A percentile compares a stretch with the other conserved stretches of the same genome.
Evolutionary conservation across 2,888 invertebrate genomes (phyloP).

Genomic region (Microplitis manilae): DNA sequence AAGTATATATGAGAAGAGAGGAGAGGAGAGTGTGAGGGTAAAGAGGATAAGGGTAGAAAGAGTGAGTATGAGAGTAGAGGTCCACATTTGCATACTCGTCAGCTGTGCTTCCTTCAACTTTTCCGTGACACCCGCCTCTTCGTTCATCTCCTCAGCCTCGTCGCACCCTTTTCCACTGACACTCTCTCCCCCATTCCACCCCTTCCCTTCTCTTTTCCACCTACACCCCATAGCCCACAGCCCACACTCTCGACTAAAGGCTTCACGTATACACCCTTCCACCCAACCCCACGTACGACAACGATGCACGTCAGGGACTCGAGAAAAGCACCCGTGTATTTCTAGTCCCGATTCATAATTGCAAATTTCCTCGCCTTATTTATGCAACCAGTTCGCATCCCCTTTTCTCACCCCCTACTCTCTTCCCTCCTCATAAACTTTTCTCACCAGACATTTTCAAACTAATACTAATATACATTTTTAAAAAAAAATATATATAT

Average conservation of each 20-base stretch:
- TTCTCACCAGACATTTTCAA: conserved; percentile 12
- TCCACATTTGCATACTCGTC: conserved; percentile 65
- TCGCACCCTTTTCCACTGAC: conserved; percentile 34
- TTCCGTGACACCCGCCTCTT: conserved; percentile 59
- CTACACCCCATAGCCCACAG: too few relatives aligned
- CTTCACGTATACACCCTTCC: conserved; percentile 5
- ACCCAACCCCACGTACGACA: conserved; percentile 30
- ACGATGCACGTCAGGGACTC: conserved; percentile 38
- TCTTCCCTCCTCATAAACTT: conserved; percentile 34
- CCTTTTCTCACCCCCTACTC: conserved; percentile 9
- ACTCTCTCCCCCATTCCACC: conserved; percentile 44
- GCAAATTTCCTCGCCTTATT: conserved; percentile 71
- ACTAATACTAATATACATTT: conserved; percentile 2
- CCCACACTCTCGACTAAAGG: too few relatives aligned
- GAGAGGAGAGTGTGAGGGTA: conserved; percentile 23
- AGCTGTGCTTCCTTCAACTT: conserved; percentile 62
- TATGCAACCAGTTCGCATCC: conserved; percentile 63
- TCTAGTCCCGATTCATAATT: conserved; percentile 71
- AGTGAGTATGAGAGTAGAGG: conserved; percentile 53
- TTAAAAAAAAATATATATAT: conserved; percentile 27
- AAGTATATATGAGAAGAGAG: conserved; percentile 18
- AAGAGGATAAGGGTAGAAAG: conserved; percentile 37
- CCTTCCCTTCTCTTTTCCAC: conserved; percentile 42
- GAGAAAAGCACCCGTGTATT: conserved; percentile 67
- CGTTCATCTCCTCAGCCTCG: conserved; percentile 35